Conservation (phyloP, 2,888 invertebrate genomes). For the Allophyes oxyacanthae region DNA sequence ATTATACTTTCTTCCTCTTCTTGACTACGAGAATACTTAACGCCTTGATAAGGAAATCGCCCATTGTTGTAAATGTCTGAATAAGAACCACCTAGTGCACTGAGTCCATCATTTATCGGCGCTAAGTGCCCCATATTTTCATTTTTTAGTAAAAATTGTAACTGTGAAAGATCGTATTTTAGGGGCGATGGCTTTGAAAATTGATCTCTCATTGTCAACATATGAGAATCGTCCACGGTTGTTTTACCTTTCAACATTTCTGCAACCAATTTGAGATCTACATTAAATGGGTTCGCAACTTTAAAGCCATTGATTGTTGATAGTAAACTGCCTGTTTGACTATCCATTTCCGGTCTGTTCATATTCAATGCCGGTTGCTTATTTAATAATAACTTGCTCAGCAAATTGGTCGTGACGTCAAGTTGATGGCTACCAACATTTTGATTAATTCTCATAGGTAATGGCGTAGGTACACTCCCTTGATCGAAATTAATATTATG, state of each 20-base stretch:
- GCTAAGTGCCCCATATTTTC: conserved; percentile 70
- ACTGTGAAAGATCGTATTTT: conserved; percentile 77
- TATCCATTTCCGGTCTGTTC: conserved; percentile 76
- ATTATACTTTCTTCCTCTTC: conserved; percentile 83
- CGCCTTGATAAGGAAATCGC: conserved; percentile 79
- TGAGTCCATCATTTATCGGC: conserved; percentile 68
- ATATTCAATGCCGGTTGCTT: conserved; percentile 68
- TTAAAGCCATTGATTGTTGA: conserved; percentile 85
- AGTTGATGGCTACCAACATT: conserved; percentile 82
- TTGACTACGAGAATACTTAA: conserved; percentile 85
- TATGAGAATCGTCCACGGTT: conserved; percentile 73
- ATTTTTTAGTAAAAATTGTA: conserved; percentile 79
- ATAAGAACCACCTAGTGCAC: conserved; percentile 72
- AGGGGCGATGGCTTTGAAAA: conserved; percentile 72
- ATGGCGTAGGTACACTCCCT: conserved; percentile 70
- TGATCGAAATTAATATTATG: conserved; percentile 77
- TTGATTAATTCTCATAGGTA: conserved; percentile 82
- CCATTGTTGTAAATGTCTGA: conserved; percentile 76
- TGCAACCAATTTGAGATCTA: conserved; percentile 84
- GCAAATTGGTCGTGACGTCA: conserved; percentile 76
- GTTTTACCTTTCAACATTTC: conserved; percentile 85
- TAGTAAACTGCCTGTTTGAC: conserved; percentile 68
- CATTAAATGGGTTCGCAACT: conserved; percentile 87
- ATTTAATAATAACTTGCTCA: conserved; percentile 75
- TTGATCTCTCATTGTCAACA: conserved; percentile 74